A percentile compares a stretch with the other conserved stretches of the same genome.
phyloP scores from a whole-genome alignment of 2,113 vertebrate genomes.

The Paratilapia polleni region DNA sequence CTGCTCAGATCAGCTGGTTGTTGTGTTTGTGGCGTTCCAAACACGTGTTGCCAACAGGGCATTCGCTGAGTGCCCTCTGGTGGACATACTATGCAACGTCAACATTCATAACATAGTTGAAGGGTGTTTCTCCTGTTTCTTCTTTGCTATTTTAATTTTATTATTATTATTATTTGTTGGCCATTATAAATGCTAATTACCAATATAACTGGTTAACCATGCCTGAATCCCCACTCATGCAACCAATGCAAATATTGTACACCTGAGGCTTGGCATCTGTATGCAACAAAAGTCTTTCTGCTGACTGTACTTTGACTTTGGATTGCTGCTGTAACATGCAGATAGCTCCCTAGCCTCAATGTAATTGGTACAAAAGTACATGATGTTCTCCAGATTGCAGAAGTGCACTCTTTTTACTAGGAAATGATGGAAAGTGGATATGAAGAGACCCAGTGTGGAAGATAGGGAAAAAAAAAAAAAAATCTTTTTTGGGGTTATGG shows the following conservation, averaged over 20 bases:
- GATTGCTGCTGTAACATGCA: neutral
- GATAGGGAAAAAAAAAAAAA: slow-evolving; percentile 6
- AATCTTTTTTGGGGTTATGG: neutral
- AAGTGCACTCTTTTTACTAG: neutral
- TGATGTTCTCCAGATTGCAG: neutral
- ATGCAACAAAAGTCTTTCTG: neutral
- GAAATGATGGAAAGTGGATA: neutral
- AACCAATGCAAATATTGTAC: neutral
- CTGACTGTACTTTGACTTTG: neutral
- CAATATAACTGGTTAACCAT: neutral
- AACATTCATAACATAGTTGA: neutral
- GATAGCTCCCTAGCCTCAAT: neutral
- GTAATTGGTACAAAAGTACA: neutral
- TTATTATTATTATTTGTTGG: rapidly evolving
- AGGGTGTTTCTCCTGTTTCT: neutral
- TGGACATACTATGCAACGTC: neutral
- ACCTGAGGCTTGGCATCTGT: neutral
- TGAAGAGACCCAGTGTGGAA: neutral
- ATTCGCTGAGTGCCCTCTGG: neutral
- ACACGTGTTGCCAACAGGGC: neutral
- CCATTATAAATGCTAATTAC: neutral
- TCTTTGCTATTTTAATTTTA: neutral
- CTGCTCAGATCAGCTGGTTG: neutral
- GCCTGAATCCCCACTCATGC: neutral
- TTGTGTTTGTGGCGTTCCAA: neutral